Evolutionary conservation across 2,888 invertebrate genomes (phyloP).

Genomic region (Trimorus sp.): DNA sequence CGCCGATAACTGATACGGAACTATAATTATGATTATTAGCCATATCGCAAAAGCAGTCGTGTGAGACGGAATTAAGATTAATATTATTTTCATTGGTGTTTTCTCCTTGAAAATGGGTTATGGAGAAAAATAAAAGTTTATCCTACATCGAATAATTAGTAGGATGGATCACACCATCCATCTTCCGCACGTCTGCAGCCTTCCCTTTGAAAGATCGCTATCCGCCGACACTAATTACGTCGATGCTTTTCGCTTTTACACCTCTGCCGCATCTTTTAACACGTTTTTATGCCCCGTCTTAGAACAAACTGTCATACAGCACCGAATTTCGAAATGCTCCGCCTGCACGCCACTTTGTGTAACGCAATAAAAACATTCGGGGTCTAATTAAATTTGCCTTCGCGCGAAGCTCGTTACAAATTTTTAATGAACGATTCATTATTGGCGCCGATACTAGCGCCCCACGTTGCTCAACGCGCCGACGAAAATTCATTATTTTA

Average conservation of each 20-base stretch:
- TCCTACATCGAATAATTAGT: conserved; percentile 65
- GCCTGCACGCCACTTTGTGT: conserved; percentile 29
- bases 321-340: conserved; percentile 38
- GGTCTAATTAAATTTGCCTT: conserved; percentile 47
- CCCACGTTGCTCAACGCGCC: conserved; percentile 2
- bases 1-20: conserved; percentile 9
- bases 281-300: conserved; percentile 50
- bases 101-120: conserved; percentile 48
- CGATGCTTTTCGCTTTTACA: conserved; percentile 65
- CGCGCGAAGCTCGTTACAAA: conserved; percentile 25
- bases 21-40: neutral
- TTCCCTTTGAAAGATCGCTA: conserved; percentile 66
- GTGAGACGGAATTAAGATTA: conserved; percentile 25
- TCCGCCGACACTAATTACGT: conserved; percentile 66
- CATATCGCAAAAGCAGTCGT: neutral
- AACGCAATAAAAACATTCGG: conserved; percentile 36
- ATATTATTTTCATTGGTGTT: conserved; percentile 47
- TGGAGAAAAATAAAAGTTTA: conserved; percentile 52
- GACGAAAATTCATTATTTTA: conserved; percentile 33
- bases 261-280: conserved; percentile 61
- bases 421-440: conserved; percentile 51
- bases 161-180: conserved; percentile 61
- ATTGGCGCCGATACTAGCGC: conserved; percentile 30
- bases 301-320: conserved; percentile 48
- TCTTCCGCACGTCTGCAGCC: conserved; percentile 59